These are phyloP conservation scores for Ondatra zibethicus DNA, from an alignment of 2,113 vertebrate species.

Conservation along the genomic window DNA sequence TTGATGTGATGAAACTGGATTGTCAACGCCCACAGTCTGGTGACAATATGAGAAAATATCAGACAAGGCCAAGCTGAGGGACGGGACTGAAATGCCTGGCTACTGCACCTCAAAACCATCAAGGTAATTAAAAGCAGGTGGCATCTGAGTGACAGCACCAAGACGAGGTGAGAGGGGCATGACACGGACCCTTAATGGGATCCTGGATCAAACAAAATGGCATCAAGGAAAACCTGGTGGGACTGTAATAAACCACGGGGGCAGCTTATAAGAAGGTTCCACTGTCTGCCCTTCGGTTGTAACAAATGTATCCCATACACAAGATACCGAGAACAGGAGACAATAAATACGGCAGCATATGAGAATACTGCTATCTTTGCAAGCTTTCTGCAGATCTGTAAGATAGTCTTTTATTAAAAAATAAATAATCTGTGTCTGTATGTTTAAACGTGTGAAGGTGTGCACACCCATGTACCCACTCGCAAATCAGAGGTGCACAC, in stretches of 20 bases:
- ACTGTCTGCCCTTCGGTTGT: neutral
- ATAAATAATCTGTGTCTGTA: neutral
- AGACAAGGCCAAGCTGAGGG: neutral
- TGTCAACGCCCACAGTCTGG: neutral
- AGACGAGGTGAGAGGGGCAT: neutral
- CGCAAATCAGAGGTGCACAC: neutral
- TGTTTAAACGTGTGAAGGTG: neutral
- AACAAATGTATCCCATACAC: neutral
- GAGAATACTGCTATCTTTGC: neutral
- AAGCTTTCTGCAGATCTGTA: neutral
- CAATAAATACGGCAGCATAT: neutral
- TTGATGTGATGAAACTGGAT: neutral
- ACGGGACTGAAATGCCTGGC: neutral
- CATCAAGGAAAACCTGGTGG: neutral
- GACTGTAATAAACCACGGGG: neutral
- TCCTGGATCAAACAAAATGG: neutral
- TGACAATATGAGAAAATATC: neutral
- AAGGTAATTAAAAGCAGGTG: constrained; percentile 7
- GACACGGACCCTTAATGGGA: neutral
- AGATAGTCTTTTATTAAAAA: neutral
- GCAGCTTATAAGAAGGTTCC: neutral
- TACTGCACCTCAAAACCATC: neutral
- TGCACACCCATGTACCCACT: too few species aligned
- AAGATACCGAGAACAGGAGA: neutral
- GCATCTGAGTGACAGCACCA: neutral